Evolutionary conservation across 23 tunicate species (phyloP).

Genomic region (Trididemnum nubilum): DNA sequence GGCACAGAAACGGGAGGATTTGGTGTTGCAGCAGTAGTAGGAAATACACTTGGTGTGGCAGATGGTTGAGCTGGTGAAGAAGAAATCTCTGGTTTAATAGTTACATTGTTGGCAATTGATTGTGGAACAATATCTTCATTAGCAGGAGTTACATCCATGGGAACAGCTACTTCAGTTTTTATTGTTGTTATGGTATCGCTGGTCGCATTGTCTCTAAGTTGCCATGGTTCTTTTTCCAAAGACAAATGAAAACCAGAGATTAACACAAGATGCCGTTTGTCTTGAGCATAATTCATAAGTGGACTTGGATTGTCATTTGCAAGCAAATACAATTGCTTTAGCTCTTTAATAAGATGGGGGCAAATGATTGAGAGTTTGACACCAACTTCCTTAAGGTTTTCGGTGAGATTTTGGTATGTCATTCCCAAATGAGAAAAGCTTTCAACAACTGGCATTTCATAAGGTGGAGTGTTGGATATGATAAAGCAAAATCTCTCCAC

Average conservation of each 20-base stretch:
- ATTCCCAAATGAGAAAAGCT: slow-evolving; percentile 43
- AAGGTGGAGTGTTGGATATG: slow-evolving; percentile 78
- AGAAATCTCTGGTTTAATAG: neutral
- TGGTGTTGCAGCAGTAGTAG: neutral
- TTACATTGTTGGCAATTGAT: neutral
- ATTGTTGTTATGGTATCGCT: neutral
- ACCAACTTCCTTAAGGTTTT: slow-evolving; percentile 27
- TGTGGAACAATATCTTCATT: neutral
- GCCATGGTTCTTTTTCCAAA: slow-evolving; percentile 61
- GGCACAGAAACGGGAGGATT: neutral
- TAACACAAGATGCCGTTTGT: slow-evolving; percentile 70
- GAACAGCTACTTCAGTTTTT: neutral
- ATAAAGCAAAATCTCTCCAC: slow-evolving; percentile 57
- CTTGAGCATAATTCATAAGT: slow-evolving; percentile 84
- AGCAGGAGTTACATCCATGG: slow-evolving; percentile 10
- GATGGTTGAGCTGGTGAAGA: neutral
- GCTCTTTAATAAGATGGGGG: slow-evolving; percentile 48
- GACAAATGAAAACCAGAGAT: slow-evolving; percentile 65
- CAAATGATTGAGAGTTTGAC: slow-evolving; percentile 70
- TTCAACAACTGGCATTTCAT: slow-evolving; percentile 50
- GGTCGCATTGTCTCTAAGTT: slow-evolving; percentile 27
- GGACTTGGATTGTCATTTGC: slow-evolving; percentile 31
- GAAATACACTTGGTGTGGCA: neutral
- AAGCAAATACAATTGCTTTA: slow-evolving; percentile 42
- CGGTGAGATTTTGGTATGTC: slow-evolving; percentile 31